Evolutionary conservation across 2,888 invertebrate genomes (phyloP), one percentile per base, ranked within the genome.

Genomic region (Escarpia spicata): DNA sequence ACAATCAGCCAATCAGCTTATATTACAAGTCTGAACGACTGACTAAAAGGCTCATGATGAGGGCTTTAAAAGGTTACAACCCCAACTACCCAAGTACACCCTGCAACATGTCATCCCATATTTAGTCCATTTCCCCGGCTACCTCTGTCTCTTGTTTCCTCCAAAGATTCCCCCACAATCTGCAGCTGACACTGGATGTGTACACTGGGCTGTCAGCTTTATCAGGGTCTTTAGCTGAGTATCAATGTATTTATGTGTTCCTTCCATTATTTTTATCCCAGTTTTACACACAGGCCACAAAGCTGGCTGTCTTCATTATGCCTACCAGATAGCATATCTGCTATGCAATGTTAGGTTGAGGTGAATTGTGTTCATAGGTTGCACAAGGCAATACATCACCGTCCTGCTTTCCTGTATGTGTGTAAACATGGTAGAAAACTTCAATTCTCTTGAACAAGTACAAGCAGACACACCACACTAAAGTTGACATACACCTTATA

Each of bases 301-400:
- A n/a, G 26, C 19, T 75, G 75, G 19, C 75, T 75, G 75, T 75
- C 75, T 75, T 75, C 75, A 75, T 75, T n/a, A 75, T 75, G 75
- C 75, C 75, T 26, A 26, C 52, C 75, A 26, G 75, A 75, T 75
- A 75, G n/a, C 75, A 26, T 75, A 75, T 75, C 75, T 75, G 26
- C 19, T 75, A 75, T 26, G 26, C 75, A 75, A 75, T 75, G 75
- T 75, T 75, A 26, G 75, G 75, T 75, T 75, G n/a, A 75, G 26
- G 75, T 26, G 75, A 75, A 75, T 75, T 75, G 75, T 75, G 19
- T 75, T 75, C 75, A 75, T 75, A 75, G 75, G 75, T 75, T 19
- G 75, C 75, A 75, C 75, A n/a, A 75, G 75, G 75, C 75, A 75
- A 75, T 75, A 75, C 26, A 75, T 75, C 75, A 75, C 75, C 75